Percentiles rank a stretch among this genome's conserved stretches.
Evolutionary conservation across 2,113 vertebrate genomes (phyloP).

Genomic region (Alaudala cheleensis): DNA sequence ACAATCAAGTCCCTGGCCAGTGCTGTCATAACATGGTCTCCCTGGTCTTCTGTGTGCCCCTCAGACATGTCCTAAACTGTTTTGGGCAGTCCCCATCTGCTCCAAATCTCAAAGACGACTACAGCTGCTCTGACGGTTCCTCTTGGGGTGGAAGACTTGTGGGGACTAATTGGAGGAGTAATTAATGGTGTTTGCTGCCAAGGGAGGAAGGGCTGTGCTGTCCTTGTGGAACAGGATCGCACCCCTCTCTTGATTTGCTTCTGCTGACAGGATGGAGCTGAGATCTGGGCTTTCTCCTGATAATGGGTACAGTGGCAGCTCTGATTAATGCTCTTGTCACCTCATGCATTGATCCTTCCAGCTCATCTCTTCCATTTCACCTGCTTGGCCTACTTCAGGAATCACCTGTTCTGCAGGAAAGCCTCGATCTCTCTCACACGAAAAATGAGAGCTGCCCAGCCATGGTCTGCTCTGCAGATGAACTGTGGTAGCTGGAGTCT

Average conservation of each 20-base stretch:
- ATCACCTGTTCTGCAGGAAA: neutral
- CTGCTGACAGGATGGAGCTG: neutral
- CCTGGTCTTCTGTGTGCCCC: neutral
- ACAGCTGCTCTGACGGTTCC: neutral
- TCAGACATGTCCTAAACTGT: neutral
- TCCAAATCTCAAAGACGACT: neutral
- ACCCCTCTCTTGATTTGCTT: neutral
- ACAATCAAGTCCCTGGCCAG: neutral
- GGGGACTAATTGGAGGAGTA: neutral
- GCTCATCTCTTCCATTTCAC: neutral
- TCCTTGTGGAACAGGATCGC: neutral
- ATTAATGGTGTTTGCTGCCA: neutral
- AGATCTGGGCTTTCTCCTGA: neutral
- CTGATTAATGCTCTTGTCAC: constrained; percentile 17
- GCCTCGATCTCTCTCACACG: neutral
- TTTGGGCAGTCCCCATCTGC: neutral
- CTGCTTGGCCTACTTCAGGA: neutral
- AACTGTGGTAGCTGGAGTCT: rapidly evolving
- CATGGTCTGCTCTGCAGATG: no score
- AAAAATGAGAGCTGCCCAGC: neutral
- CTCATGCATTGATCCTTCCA: neutral
- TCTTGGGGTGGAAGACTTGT: neutral
- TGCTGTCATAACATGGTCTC: neutral
- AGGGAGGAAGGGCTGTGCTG: neutral
- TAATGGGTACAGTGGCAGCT: neutral